Evolutionary conservation across 2,797 vertebrate genomes (phyloP), one percentile per base, ranked within the genome.

Genomic region (Pseudochromis fuscus): DNA sequence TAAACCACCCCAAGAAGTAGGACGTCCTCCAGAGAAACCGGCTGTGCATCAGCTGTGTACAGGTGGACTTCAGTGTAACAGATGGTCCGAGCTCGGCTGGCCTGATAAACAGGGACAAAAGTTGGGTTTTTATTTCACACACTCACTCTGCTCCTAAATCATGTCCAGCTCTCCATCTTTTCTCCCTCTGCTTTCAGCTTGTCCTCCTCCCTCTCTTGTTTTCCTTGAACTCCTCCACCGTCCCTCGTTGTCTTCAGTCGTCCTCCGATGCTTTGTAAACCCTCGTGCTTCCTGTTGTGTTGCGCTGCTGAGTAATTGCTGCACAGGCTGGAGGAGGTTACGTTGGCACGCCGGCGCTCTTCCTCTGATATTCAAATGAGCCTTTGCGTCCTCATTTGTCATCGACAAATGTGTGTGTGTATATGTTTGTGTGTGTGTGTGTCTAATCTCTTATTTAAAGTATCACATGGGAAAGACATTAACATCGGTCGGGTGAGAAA

Each of bases 351-450:
- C 31, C 58, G 44, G 58, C 65, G 12, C 59, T 21, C 70, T 46
- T 40, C 35, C 52, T 48, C 75, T 82, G 82, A 88, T 76, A 88
- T 86, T 78, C 66, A 89, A 88, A 91, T 88, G 70, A 85, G 79
- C 56, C 31, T 51, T 28, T 40, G 61, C 50, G 8, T 75, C 48
- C 57, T 72, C 69, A 37, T 90, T 88, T 86, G 77, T 88, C 83
- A 85, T 61, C 51, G 27, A 40, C 50, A 38, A n/a, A n/a, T 58
- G 59, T 74, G 9, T 58, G 42, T 53, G 25, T 58, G 40, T 44
- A 3, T 24, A 46, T 13, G 35, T 59, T 12, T 56, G 38, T 25
- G 46, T 28, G 12, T 21, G 28, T n/a, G 37, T 45, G 60, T 42
- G 18, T 46, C 52, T 79, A 87, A 85, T 77, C 75, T 81, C 67